Evolutionary conservation across 2,888 invertebrate genomes (phyloP).

Genomic region (Micoletzkya japonica): DNA sequence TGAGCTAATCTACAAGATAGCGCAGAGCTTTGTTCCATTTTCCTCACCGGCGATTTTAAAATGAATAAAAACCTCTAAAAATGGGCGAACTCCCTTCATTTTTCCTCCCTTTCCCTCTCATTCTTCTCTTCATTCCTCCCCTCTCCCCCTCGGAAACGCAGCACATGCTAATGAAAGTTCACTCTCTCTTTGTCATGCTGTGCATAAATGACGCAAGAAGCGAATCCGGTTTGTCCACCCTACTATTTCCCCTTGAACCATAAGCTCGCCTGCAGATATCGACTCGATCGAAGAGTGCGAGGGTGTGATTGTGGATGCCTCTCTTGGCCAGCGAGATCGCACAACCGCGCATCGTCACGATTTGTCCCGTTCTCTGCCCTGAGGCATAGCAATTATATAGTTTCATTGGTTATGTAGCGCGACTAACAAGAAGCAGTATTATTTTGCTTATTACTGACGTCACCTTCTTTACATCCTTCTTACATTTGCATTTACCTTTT

Average conservation of each 20-base stretch:
- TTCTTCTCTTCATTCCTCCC: too few relatives aligned
- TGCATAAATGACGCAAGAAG: neutral
- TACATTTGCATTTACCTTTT: too few relatives aligned
- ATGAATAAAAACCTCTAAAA: too few relatives aligned
- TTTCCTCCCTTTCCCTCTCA: too few relatives aligned
- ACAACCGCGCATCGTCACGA: constrained; percentile 60
- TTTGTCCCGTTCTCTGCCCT: constrained; percentile 61
- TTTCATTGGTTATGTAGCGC: constrained; percentile 3
- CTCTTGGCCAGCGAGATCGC: constrained; percentile 49
- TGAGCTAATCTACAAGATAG: too few relatives aligned
- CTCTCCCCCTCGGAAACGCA: neutral
- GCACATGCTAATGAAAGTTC: too few relatives aligned
- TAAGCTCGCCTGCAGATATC: constrained; percentile 54
- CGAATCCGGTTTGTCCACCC: neutral
- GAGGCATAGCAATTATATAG: constrained; percentile 12
- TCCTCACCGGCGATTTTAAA: too few relatives aligned
- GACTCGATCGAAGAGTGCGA: constrained; percentile 59
- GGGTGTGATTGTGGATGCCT: constrained; percentile 59
- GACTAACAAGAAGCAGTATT: too few relatives aligned
- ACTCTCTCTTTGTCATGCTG: neutral
- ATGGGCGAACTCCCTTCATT: too few relatives aligned
- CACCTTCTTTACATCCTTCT: too few relatives aligned
- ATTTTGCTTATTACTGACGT: too few relatives aligned
- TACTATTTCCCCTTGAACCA: neutral
- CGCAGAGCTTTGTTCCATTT: too few relatives aligned